Conservation (phyloP, 1,140 invertebrate species). For the Hycleus phaleratus region DNA sequence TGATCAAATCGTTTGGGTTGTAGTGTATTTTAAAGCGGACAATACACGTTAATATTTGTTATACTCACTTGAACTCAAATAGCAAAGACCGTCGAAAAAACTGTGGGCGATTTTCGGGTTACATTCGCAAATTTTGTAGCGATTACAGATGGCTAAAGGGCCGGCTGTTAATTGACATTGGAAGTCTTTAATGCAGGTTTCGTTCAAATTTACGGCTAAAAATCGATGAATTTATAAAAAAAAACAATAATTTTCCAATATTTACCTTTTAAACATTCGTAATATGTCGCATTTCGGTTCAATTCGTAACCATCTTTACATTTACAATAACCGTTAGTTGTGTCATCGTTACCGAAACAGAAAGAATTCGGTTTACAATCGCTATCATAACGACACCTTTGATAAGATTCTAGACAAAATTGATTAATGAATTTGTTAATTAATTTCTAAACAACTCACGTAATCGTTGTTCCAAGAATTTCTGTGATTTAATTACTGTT, state of each 20-base stretch:
- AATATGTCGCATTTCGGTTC: not conserved
- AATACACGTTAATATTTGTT: too few relatives aligned
- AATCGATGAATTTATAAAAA: too few relatives aligned
- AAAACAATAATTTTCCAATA: not conserved
- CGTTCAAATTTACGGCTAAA: not conserved
- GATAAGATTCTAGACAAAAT: not conserved
- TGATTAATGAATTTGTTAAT: not conserved
- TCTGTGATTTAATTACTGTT: too few relatives aligned
- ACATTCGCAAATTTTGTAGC: conserved; percentile 4
- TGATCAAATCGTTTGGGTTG: not conserved
- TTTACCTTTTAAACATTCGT: conserved; percentile 2
- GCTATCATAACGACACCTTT: not conserved
- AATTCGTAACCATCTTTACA: conserved; percentile 2
- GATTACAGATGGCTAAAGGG: not conserved
- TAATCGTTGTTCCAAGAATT: too few relatives aligned
- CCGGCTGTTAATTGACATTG: conserved; percentile 1
- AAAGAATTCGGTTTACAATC: not conserved
- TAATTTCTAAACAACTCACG: too few relatives aligned
- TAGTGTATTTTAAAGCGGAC: too few relatives aligned
- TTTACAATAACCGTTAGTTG: not conserved
- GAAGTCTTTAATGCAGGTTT: not conserved
- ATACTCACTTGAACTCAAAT: not conserved
- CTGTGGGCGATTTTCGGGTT: conserved; percentile 4
- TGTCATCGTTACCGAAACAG: conserved; percentile 2
- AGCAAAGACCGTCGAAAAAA: conserved; percentile 1